Evolutionary conservation across 1,140 invertebrate genomes (phyloP).

Genomic region (Tribolium castaneum): DNA sequence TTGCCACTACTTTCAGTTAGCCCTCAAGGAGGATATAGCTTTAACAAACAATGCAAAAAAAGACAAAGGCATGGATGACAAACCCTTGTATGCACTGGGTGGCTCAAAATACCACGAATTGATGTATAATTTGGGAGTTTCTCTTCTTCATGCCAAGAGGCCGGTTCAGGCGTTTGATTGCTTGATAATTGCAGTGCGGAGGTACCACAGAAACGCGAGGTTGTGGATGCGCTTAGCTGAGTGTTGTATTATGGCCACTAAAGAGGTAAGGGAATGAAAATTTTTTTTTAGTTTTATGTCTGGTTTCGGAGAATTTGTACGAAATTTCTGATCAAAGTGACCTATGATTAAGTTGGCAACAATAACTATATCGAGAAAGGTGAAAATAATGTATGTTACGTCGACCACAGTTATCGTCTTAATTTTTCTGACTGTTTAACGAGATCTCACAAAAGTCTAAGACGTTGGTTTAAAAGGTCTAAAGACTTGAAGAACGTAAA

Average conservation of each 20-base stretch:
- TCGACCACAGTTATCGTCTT: too few species aligned
- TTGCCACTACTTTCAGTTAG: slow-evolving; percentile 86
- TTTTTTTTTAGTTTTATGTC: too few species aligned
- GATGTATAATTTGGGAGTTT: slow-evolving; percentile 92
- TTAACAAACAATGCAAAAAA: slow-evolving; percentile 55
- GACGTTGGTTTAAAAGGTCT: too few species aligned
- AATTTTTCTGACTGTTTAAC: too few species aligned
- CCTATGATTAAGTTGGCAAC: too few species aligned
- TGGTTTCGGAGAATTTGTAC: too few species aligned
- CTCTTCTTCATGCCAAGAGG: slow-evolving; percentile 83
- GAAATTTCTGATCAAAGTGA: too few species aligned
- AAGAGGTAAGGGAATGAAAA: slow-evolving; percentile 67
- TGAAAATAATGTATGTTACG: too few species aligned
- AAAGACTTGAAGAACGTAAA: too few species aligned
- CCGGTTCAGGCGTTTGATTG: slow-evolving; percentile 90
- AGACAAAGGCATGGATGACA: slow-evolving; percentile 54
- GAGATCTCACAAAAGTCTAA: too few species aligned
- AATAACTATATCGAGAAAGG: too few species aligned
- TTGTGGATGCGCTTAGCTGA: slow-evolving; percentile 94
- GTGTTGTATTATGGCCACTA: slow-evolving; percentile 84
- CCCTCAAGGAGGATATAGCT: slow-evolving; percentile 80
- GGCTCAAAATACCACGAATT: slow-evolving; percentile 79
- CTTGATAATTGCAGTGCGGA: slow-evolving; percentile 87
- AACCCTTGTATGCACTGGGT: slow-evolving; percentile 70
- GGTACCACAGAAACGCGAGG: slow-evolving; percentile 87